Evolutionary conservation across 2,113 vertebrate genomes (phyloP), one percentile per base, ranked within the genome.

Genomic region (Scomber japonicus): DNA sequence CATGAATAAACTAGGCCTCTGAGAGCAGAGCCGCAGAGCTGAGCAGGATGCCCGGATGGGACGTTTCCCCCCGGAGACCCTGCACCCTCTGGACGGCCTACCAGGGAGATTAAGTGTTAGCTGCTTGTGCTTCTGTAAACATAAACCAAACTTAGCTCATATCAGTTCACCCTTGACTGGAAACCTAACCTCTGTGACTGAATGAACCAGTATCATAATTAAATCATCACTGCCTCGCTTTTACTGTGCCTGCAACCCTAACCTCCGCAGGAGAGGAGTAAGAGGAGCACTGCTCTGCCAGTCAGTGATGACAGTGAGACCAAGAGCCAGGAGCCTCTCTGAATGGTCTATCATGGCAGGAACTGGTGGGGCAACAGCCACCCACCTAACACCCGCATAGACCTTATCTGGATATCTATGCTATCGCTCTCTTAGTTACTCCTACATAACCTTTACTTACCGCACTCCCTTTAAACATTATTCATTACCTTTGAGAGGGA

Each of bases 201-300:
- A 97, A 93, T 95, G 96, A 94, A 94, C 94, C 77, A 85, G 95
- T 92, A 78, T 96, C 97, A 98, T 98, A 94, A 99, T 98, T 99
- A 97, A 99, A 98, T 99, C 92, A 99, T 99, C 94, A 94, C 88
- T 85, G 86, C 93, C 94, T 93, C 85, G 90, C 91, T 96, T 96
- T 95, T 95, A 93, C 95, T 94, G 92, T 80, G 62, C 71, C 92
- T 85, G 94, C 95, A 97, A 97, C 96, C 89, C 86, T 92, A 96
- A 96, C 93, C 96, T 82, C 88, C 75, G 88, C 89, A 75, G 88
- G 94, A 83, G 88, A 82, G 75, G 69, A 78, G 84, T 86, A 88
- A 91, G 84, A 65, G 87, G 92, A 89, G 88, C 61, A 12, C 49
- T 51, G 56, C 82, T 73, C 60, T 44, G 49, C 44, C n/a, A 35